These are phyloP conservation scores for Neodiprion virginianus DNA, from an alignment of 1,140 invertebrate species.

Conservation along the genomic window DNA sequence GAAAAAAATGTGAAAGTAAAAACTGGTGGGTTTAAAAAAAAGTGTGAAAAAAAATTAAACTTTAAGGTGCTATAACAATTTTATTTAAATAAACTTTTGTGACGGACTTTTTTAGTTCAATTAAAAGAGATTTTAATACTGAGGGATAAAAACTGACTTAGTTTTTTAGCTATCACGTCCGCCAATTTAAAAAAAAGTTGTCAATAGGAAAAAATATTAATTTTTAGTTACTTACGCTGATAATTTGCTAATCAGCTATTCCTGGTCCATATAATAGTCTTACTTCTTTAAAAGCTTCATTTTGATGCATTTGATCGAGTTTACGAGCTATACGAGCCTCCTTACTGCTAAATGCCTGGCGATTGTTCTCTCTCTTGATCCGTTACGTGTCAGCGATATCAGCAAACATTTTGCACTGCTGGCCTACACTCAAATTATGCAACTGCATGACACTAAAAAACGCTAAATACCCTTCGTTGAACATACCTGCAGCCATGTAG, in stretches of 20 bases:
- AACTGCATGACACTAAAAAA: not conserved
- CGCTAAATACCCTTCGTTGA: constrained; percentile 16
- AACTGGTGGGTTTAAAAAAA: too few relatives aligned
- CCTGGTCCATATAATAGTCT: constrained; percentile 9
- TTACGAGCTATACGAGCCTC: constrained; percentile 9
- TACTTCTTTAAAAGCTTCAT: not conserved
- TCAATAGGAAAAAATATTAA: constrained; percentile 9
- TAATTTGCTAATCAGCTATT: constrained; percentile 11
- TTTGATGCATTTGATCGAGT: constrained; percentile 14
- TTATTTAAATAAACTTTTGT: too few relatives aligned
- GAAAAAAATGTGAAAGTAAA: too few relatives aligned
- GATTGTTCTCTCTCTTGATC: not conserved
- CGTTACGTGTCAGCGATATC: not conserved
- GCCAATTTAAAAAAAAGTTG: not conserved
- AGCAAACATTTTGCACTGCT: constrained; percentile 10
- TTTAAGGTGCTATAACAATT: too few relatives aligned
- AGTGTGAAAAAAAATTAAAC: too few relatives aligned
- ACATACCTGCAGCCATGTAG: constrained; percentile 16
- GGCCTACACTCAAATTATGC: not conserved
- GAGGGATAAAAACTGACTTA: too few relatives aligned
- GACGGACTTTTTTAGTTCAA: too few relatives aligned
- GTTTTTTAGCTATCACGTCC: too few relatives aligned
- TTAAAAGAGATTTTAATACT: too few relatives aligned
- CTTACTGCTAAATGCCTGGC: not conserved
- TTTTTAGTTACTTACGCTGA: constrained; percentile 12